Conservation (phyloP, 2,113 vertebrate genomes). For the Peucedramus taeniatus region DNA sequence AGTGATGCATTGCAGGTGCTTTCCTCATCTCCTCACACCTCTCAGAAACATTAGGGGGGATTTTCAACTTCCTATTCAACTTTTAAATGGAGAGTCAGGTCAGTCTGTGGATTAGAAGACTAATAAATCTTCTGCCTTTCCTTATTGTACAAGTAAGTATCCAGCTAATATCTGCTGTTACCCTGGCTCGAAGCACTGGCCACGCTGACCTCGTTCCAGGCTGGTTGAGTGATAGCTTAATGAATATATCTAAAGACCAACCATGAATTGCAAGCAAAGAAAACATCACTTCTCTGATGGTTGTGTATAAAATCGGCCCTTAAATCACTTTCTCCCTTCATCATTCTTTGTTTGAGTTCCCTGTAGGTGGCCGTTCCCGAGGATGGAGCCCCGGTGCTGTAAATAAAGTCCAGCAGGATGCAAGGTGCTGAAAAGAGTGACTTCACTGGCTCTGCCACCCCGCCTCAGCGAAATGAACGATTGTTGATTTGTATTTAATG, state of each 20-base stretch:
- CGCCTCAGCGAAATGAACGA: constrained; percentile 64
- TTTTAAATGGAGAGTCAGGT: constrained; percentile 76
- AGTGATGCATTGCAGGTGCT: constrained; percentile 86
- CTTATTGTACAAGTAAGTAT: constrained; percentile 28
- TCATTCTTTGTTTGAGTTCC: constrained; percentile 49
- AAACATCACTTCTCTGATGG: constrained; percentile 56
- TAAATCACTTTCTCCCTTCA: constrained; percentile 54
- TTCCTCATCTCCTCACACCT: constrained; percentile 74
- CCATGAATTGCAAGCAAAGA: constrained; percentile 57
- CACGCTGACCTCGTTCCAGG: not conserved
- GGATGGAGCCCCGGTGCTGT: constrained; percentile 13
- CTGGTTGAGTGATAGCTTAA: constrained; percentile 52
- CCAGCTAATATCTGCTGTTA: constrained; percentile 10
- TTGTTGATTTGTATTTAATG: constrained; percentile 79
- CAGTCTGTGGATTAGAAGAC: constrained; percentile 72
- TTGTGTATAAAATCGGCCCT: constrained; percentile 63
- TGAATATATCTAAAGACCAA: constrained; percentile 57
- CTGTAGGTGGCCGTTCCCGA: constrained; percentile 42
- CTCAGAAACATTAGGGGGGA: constrained; percentile 78
- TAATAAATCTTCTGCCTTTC: constrained; percentile 74
- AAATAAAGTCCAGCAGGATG: constrained; percentile 60
- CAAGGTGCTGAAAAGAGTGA: constrained; percentile 71
- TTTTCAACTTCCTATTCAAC: constrained; percentile 80
- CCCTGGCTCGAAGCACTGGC: not conserved
- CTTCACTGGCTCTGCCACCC: constrained; percentile 44